Base-by-base conservation (phyloP, 2,113 vertebrate genomes). In the Aramus guarauna region DNA sequence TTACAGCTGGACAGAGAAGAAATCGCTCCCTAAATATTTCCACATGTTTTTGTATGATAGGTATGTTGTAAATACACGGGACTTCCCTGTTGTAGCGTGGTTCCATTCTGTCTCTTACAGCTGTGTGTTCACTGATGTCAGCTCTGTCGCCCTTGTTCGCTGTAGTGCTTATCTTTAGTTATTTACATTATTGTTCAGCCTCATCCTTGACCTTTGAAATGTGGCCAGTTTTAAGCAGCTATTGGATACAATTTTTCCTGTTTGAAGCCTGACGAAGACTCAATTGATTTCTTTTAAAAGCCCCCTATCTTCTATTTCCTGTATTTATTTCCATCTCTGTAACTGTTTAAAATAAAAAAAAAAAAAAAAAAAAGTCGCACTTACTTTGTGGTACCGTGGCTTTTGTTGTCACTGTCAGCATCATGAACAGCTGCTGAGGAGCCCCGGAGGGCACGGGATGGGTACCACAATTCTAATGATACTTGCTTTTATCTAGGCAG, bases 311-410 rank as follows among this genome's bases (percentile, higher is more conserved):
- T 85, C 77, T 82, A 80, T 75, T 79, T 88, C 64, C 78, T 95
- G 64, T 96, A 94, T 97, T 97, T 96, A 96, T 95, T 94, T 94
- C 84, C 87, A 88, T 66, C 88, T 88, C 93, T 93, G 90, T 94
- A 66, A 89, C 85, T 29, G 37, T 52, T 97, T 97, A 84, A 97
- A 97, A 97, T 96, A 94, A 97, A 96, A 92, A 92, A 96, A 55
- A 47, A 47, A 45, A 47, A 47, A 45, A 39, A 41, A 53, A 41
- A 48, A 47, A 39, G 9, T 47, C 53, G 63, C 34, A 32, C 2
- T 53, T 62, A 9, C 7, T 86, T 59, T 56, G 67, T 59, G 52
- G 66, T 37, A 24, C 52, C 9, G 56, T 11, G 23, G 10, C 43
- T 94, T 59, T 72, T 85, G 41, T 81, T 27, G 14, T 50, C n/a